Evolutionary conservation across 2,888 invertebrate species (phyloP), one percentile per base, ranked within the genome.

Genomic region (Trissolcus japonicus): DNA sequence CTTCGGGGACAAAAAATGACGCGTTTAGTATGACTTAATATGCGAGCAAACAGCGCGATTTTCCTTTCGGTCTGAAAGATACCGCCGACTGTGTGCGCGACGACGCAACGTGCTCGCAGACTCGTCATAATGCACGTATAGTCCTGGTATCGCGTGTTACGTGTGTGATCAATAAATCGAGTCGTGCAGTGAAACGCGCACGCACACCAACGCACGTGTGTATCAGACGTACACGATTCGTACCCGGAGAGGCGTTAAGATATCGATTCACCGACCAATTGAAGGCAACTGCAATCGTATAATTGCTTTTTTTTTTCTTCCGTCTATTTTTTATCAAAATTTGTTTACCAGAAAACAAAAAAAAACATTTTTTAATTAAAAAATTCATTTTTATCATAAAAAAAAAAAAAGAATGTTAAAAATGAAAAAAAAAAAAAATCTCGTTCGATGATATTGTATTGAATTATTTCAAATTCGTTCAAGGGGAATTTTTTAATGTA

Each of bases 141-240:
- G 46, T 63, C 69, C 53, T 69, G 80, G 81, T 82, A 83, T 81
- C 84, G 82, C 82, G 83, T 84, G 82, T 82, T 82, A 84, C 84
- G 86, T 84, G 86, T 83, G 85, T 86, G 88, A 88, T 88, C 88
- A 88, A 88, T 88, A 88, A 88, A 87, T 87, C 86, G 85, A 88
- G 81, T 81, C 83, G 85, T 83, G 85, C 83, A 85, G 76, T 76
- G 78, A 79, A 80, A 81, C 78, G 79, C 69, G 75, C 56, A 72
- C 77, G 72, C 73, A 80, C 81, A 75, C 78, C 60, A 79, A 69
- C 77, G 80, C 79, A 76, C 80, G 80, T 82, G 79, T 51, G 55
- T 16, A 46, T 43, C 53, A 41, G 4, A 19, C 55, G 29, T 17
- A 48, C 48, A 60, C 68, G 41, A n/a, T 16, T 7, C 57, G 56